Evolutionary conservation across 2,113 vertebrate species (phyloP), one percentile per base, ranked within the genome.

Genomic region (Notothenia coriiceps): DNA sequence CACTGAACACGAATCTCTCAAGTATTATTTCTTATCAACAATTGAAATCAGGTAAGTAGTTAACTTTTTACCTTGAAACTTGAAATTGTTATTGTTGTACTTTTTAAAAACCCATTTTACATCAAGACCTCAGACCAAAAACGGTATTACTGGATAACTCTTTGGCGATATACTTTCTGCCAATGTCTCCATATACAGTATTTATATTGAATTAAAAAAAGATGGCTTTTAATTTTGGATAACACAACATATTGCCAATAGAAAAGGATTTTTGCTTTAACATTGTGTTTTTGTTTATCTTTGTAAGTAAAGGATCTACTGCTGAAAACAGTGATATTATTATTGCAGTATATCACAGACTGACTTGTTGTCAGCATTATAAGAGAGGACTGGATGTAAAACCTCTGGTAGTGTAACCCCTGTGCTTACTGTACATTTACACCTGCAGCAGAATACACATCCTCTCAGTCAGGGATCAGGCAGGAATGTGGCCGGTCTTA

Each of bases 401-500:
- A 44, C 46, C 47, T 55, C 55, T 80, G 57, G 60, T 63, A 77
- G 77, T 85, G 74, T 79, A 74, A 72, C 65, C 59, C 68, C 67
- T 84, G 25, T 54, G 63, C 71, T 78, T 68, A 13, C 61, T 40
- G 59, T 61, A 57, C 82, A 68, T 83, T 87, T 90, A 86, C 93
- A 94, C 91, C 92, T 95, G 93, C 91, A 90, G 77, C 76, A 75
- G 80, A 92, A 91, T 87, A 84, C 82, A 86, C 81, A 89, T 93
- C 93, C 85, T 93, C 20, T 91, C 95, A 93, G 94, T 81, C 88
- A 71, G 86, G 95, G 95, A 95, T 96, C 95, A 95, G 95, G 91
- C 94, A 95, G 92, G 95, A 96, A 96, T 96, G 94, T 96, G 95
- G 96, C 95, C 95, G 91, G 94, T 95, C 95, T 95, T 94, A 95